Base-by-base conservation (phyloP, 1,140 invertebrate genomes). In the Lordiphosa mommai region DNA sequence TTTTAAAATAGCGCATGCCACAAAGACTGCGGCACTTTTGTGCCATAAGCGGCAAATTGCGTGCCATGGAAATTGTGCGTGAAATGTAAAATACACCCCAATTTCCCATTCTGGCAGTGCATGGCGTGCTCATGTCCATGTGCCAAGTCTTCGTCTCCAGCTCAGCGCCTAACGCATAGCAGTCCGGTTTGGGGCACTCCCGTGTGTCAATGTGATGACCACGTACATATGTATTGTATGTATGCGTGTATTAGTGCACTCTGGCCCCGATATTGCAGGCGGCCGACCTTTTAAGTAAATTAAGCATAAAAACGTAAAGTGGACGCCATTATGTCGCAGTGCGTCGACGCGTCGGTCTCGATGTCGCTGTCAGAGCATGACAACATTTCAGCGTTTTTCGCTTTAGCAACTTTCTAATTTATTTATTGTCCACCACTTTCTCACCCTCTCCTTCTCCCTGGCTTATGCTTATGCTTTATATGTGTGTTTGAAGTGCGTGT, bases 241-340 rank as follows among this genome's bases (percentile, higher is more conserved):
- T 48, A 44, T 9, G 32, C 3, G 16, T 12, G 8, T 10, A 8
- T 5, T 16, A 27, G 53, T 58, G n/a, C n/a, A n/a, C n/a, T n/a
- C n/a, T n/a, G n/a, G n/a, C n/a, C n/a, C n/a, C n/a, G n/a, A n/a
- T n/a, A n/a, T n/a, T n/a, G n/a, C n/a, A n/a, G n/a, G n/a, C n/a
- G n/a, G n/a, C n/a, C n/a, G n/a, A n/a, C 84, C 84, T 87, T 87
- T 87, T 87, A 87, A 84, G 74, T 80, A 87, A 87, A 86, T 87
- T 87, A 87, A 87, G 82, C 84, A 86, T 86, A 87, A 87, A 86
- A 86, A 71, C 72, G 64, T 67, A 84, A 87, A 87, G 72, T 87
- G 82, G 76, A 84, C 77, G 84, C 84, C 84, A 86, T 87, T 87
- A 87, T 86, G 84, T 82, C 76, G 84, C 84, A 71, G 59, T 76